A percentile compares a stretch with the other conserved stretches of the same genome.
Evolutionary conservation across 2,113 vertebrate species (phyloP).

Genomic region (Pituophis catenifer): DNA sequence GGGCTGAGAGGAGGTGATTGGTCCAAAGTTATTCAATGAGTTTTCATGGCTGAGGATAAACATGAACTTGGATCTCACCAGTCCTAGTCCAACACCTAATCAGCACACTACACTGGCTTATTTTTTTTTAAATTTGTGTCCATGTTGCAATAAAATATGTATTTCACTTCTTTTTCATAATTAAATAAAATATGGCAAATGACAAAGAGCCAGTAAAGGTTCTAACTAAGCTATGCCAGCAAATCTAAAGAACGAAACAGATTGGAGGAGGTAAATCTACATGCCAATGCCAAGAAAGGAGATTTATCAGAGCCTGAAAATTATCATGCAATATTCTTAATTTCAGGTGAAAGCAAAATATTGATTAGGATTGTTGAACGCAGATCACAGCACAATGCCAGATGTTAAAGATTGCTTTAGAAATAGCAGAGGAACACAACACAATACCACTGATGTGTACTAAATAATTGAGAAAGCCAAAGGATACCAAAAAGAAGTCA

Average conservation of each 20-base stretch:
- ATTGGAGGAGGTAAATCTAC: background rate
- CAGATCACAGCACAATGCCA: background rate
- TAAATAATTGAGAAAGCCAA: background rate
- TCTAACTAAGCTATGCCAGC: background rate
- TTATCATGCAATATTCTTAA: background rate
- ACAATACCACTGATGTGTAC: background rate
- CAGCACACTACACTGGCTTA: background rate
- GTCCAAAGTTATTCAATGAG: background rate
- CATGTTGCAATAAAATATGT: background rate
- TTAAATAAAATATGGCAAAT: background rate
- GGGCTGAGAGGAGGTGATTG: background rate
- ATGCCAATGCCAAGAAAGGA: background rate
- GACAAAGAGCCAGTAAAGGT: background rate
- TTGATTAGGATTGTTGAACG: background rate
- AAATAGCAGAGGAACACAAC: background rate
- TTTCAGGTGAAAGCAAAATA: background rate
- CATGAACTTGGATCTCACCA: background rate
- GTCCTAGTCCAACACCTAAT: background rate
- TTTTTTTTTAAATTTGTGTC: background rate
- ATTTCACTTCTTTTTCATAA: background rate
- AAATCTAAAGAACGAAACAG: background rate
- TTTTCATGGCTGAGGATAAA: background rate
- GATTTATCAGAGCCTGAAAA: background rate
- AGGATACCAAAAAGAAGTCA: background rate
- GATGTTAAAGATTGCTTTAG: background rate